Base-by-base conservation (phyloP, 37 sponge, comb jelly and placozoan species). In the Halichondria panicea region DNA sequence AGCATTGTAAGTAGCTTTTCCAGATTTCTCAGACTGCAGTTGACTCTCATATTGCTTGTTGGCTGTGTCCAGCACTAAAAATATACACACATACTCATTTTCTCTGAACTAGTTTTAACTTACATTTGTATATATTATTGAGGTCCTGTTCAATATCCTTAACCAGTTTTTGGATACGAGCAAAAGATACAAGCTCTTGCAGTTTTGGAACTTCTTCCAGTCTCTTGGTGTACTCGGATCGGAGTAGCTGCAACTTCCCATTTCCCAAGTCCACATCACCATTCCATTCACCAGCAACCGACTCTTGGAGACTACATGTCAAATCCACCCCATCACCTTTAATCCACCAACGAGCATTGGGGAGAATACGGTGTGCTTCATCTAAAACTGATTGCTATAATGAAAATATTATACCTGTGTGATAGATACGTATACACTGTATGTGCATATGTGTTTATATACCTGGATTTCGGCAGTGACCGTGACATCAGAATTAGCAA, bases 261-360 rank as follows among this genome's bases (percentile, higher is more conserved):
- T 58, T 27, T 22, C 60, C 60, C 19, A 58, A 65, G 55, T 77
- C 78, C 30, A 77, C 78, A 50, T 77, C 66, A 27, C 78, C 78
- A 66, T 33, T 31, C 66, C 78, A 77, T 48, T 37, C 67, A 19
- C 1, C 5, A 11, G 8, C 24, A 4, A 54, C 41, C 9, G 78
- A 65, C 35, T 77, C 78, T 37, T 31, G 39, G 24, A 66, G 32
- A 36, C 78, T 35, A 39, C 36, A 21, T 3, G 53, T 37, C 8
- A 65, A 6, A 46, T 76, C 77, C 28, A 32, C 25, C 18, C 77
- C 77, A 76, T 76, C 77, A 43, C 53, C 77, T 28, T 76, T 76
- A 18, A 76, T 22, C 77, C 77, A 63, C 77, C 77, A 76, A 34
- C 34, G 30, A 12, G 64, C 48, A 46, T 76, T 63, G 15, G 77